phyloP scores from a whole-genome alignment of 2,797 vertebrate genomes.

The Myotis planiceps region DNA sequence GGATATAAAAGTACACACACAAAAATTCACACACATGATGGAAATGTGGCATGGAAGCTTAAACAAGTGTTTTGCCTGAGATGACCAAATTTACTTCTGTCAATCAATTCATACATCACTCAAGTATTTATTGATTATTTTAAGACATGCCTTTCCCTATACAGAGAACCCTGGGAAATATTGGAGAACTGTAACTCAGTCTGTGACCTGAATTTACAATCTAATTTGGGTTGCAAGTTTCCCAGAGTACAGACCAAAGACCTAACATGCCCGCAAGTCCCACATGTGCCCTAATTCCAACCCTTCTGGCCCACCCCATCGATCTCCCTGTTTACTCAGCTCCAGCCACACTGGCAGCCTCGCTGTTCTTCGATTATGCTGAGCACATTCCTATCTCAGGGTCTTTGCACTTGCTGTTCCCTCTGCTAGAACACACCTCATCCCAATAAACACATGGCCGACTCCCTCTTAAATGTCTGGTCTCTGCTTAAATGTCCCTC shows the following conservation, averaged over 20 bases:
- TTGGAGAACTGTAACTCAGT: neutral
- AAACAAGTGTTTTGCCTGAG: neutral
- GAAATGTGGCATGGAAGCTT: neutral
- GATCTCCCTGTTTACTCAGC: neutral
- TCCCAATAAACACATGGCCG: accelerated
- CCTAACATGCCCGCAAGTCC: neutral
- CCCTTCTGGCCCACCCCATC: accelerated
- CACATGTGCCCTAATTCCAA: accelerated
- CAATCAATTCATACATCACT: neutral
- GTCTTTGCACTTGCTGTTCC: neutral
- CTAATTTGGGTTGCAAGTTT: neutral
- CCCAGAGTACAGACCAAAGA: neutral
- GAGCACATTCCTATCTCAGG: neutral
- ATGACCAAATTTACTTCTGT: neutral
- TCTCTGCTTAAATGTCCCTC: neutral
- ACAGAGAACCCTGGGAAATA: neutral
- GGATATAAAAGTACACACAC: neutral
- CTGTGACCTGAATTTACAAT: neutral
- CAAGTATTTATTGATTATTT: conserved; percentile 18
- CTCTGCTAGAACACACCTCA: neutral
- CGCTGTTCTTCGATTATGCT: neutral
- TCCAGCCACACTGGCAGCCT: neutral
- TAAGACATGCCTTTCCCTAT: neutral
- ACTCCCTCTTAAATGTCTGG: neutral
- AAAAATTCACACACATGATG: neutral